Evolutionary conservation across 2,888 invertebrate genomes (phyloP).

Genomic region (Sinopyrophorus schimmeli): DNA sequence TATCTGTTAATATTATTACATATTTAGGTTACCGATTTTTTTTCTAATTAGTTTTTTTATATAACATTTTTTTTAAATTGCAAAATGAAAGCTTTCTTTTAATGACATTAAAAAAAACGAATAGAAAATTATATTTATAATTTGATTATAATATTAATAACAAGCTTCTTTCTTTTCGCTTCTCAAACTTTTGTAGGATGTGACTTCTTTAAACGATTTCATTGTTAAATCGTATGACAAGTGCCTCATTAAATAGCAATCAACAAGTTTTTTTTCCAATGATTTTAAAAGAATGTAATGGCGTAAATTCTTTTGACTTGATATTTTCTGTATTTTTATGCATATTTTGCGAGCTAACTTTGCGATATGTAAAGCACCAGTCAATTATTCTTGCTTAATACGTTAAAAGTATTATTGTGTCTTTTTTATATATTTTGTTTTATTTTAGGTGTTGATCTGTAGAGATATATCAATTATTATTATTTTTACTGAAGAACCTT

Average conservation of each 20-base stretch:
- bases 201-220: too few relatives aligned
- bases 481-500: neutral
- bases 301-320: slow-evolving; percentile 15
- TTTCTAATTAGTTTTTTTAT: too few relatives aligned
- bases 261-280: slow-evolving; percentile 6
- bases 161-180: too few relatives aligned
- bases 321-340: slow-evolving; percentile 20
- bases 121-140: too few relatives aligned
- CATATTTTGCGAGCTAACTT: slow-evolving; percentile 28
- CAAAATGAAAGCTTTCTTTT: too few relatives aligned
- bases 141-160: too few relatives aligned
- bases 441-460: neutral
- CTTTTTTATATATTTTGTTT: slow-evolving; percentile 13
- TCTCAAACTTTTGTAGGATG: too few relatives aligned
- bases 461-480: neutral
- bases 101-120: too few relatives aligned
- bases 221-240: too few relatives aligned
- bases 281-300: slow-evolving; percentile 4
- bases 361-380: slow-evolving; percentile 34
- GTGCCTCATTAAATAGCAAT: neutral
- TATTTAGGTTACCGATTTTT: too few relatives aligned
- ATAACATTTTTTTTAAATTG: too few relatives aligned
- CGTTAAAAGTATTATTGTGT: slow-evolving; percentile 18
- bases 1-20: too few relatives aligned
- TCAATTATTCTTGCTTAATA: slow-evolving; percentile 35